Evolutionary conservation across 2,113 vertebrate genomes (phyloP), one percentile per base, ranked within the genome.

Genomic region (Drymodes brunneopygia): DNA sequence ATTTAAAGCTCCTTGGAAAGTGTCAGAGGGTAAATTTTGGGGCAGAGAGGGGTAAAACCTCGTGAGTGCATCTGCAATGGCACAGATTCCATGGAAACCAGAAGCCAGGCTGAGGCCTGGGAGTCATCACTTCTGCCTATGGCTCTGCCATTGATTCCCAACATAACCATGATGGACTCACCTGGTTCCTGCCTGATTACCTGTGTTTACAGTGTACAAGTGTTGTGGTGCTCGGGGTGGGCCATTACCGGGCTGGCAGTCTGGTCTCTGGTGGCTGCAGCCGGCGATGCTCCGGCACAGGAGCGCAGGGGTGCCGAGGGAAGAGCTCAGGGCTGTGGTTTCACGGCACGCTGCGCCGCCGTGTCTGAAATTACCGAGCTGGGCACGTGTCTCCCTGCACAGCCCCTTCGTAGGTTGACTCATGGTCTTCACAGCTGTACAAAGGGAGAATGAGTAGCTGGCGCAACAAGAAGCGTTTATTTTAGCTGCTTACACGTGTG

Each of bases 281-380:
- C 0, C 2, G 17, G 47, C 27, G 89, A 54, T 81, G 89, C 89
- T 35, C 10, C 0, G 1, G 53, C 0, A 0, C 36, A 65, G 72
- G 75, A 83, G 62, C 2, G 33, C 38, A 25, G 0, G 1, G 35
- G 40, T 2, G 33, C 77, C 1, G 13, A 80, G 66, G 61, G 65
- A 12, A 20, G 42, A 35, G 66, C 57, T 47, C 70, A 74, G 87
- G 28, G 92, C 81, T 93, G 88, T 11, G 71, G 58, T 82, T 90
- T 90, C 87, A 79, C 0, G 4, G 73, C 86, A 54, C 3, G 0
- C 15, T 78, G 83, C 9, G 16, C 89, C 0, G 0, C 74, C 0
- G 1, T 10, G 2, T 58, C 60, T 47, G 74, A 74, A 67, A 79
- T 64, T 51, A 60, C 70, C 0, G 0, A 51, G 61, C 78, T 71